phyloP scores from a whole-genome alignment of 2,113 vertebrate species.

The Bolborhynchus lineola region DNA sequence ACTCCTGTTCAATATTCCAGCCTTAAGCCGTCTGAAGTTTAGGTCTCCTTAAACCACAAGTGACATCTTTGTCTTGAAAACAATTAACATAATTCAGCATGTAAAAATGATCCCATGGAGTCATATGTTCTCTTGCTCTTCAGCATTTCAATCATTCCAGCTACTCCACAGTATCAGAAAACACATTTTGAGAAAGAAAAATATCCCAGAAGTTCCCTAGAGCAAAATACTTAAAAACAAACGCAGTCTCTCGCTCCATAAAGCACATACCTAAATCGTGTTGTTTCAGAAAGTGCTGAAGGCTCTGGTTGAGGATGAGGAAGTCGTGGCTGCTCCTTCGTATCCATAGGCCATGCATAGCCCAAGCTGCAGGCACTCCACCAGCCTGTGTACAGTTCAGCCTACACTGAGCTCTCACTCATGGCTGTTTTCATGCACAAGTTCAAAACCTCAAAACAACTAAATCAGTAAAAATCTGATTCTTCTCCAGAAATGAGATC shows the following conservation, averaged over 20 bases:
- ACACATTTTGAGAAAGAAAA: not conserved
- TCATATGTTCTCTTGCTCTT: not conserved
- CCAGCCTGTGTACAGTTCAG: not conserved
- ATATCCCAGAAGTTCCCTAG: not conserved
- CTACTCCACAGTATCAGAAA: not conserved
- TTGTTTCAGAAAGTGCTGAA: not conserved
- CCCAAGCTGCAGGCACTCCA: not conserved
- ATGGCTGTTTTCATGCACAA: not conserved
- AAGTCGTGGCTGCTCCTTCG: not conserved
- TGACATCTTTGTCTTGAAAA: not conserved
- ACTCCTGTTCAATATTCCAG: not conserved
- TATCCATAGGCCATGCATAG: not conserved
- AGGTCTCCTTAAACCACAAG: slow-evolving; percentile 9
- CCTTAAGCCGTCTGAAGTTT: not conserved
- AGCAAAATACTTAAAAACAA: not conserved
- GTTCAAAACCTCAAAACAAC: not conserved
- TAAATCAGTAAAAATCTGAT: not conserved
- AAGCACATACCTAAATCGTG: not conserved
- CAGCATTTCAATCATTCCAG: slow-evolving; percentile 25
- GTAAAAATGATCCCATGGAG: slow-evolving; percentile 33
- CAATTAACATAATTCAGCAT: not conserved
- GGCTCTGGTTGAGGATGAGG: not conserved
- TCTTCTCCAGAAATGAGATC: not conserved
- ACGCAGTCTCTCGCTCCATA: not conserved
- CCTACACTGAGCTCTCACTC: not conserved